Evolutionary conservation across 2,797 vertebrate species (phyloP), one percentile per base, ranked within the genome.

Genomic region (Chelon auratus): DNA sequence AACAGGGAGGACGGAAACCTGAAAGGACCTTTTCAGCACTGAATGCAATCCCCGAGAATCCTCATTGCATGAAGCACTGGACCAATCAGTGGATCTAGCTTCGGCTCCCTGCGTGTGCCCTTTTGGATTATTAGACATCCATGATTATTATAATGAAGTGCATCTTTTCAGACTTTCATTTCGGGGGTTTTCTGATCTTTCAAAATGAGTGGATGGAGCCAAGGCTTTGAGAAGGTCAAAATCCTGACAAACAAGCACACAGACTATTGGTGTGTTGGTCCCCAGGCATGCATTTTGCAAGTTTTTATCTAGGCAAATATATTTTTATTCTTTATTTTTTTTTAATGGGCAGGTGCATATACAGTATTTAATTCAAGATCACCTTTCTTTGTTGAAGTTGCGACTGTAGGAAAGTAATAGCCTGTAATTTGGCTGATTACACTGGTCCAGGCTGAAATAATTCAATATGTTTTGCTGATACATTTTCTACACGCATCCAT

Each of bases 81-180:
- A 56, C 37, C 39, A 68, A 62, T 80, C 59, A 70, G 13, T 24
- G n/a, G n/a, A 76, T 52, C 22, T n/a, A 30, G 47, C 37, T 51
- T 64, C 54, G 9, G 9, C 43, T 71, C 45, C 40, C 39, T 9
- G 0, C 24, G 2, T 14, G 66, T 6, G 5, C 68, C 17, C 63
- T 56, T 61, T 57, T 51, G 20, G 20, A 47, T 62, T 65, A 45
- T 53, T 17, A 15, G 37, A 42, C 50, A 62, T 3, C 1, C 7
- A 18, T 8, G 8, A 20, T 39, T 45, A 18, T 50, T 43, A n/a
- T n/a, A 50, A 54, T 43, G 30, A 71, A 37, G 40, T 42, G 15
- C 9, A 11, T 66, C 20, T 33, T 50, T 42, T 40, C 11, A 50
- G 48, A 55, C 17, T 18, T 62, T 53, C 0, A 33, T 40, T 47